These are phyloP conservation scores for Patella ulyssiponensis DNA, from an alignment of 2,888 invertebrate genomes.

Conservation along the genomic window DNA sequence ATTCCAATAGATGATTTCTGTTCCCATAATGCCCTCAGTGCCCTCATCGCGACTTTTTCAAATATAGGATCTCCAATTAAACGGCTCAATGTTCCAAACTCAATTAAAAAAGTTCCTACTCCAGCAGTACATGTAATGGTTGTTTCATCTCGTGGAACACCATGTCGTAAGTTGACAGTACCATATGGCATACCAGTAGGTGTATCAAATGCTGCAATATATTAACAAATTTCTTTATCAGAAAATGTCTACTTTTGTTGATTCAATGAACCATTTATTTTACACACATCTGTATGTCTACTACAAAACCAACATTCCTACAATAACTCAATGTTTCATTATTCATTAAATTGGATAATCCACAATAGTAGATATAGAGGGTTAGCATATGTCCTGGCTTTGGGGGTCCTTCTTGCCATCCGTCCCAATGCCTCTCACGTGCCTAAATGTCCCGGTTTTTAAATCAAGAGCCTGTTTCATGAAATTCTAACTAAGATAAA, in stretches of 20 bases:
- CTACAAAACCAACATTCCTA: neutral
- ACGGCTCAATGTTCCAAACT: slow-evolving; percentile 94
- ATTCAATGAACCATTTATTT: neutral
- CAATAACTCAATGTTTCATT: too few species aligned
- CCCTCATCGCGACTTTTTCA: slow-evolving; percentile 91
- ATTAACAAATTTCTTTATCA: neutral
- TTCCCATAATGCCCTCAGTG: slow-evolving; percentile 89
- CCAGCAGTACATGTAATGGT: slow-evolving; percentile 98
- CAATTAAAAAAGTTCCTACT: slow-evolving; percentile 95
- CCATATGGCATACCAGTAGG: slow-evolving; percentile 95
- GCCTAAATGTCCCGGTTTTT: too few species aligned
- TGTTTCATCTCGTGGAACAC: slow-evolving; percentile 95
- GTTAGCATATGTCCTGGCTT: too few species aligned
- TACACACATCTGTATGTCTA: neutral
- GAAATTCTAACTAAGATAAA: too few species aligned
- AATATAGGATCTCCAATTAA: slow-evolving; percentile 90
- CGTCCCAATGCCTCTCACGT: too few species aligned
- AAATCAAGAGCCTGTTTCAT: too few species aligned
- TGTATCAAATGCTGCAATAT: slow-evolving; percentile 73
- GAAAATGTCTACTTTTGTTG: neutral
- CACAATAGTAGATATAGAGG: too few species aligned
- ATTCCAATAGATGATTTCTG: slow-evolving; percentile 85
- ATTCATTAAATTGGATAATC: too few species aligned
- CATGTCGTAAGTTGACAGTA: slow-evolving; percentile 91
- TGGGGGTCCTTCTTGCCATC: too few species aligned